A percentile compares a stretch with the other conserved stretches of the same genome.
phyloP scores from a whole-genome alignment of 2,797 vertebrate genomes.

The Neostethus bicornis region DNA sequence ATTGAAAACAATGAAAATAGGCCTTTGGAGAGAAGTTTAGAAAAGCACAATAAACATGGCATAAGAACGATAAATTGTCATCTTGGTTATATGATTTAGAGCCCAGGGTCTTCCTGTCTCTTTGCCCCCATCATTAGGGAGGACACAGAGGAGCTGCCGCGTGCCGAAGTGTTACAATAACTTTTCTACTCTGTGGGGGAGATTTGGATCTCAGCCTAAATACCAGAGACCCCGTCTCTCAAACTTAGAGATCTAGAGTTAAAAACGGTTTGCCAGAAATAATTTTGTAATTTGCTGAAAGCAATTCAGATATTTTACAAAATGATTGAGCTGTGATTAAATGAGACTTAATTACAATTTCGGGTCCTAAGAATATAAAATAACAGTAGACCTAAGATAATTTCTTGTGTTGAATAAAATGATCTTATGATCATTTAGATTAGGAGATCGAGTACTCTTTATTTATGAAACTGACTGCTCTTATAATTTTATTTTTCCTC shows the following conservation, averaged over 20 bases:
- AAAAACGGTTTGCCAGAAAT: neutral
- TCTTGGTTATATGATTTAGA: slow-evolving; percentile 74
- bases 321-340: neutral
- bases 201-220: slow-evolving; percentile 44
- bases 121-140: slow-evolving; percentile 41
- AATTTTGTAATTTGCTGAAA: neutral
- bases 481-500: neutral
- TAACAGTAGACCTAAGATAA: neutral
- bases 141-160: slow-evolving; percentile 46
- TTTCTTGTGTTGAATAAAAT: too few relatives aligned
- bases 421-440: too few relatives aligned
- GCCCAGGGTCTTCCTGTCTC: slow-evolving; percentile 62
- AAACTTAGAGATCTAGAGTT: too few relatives aligned
- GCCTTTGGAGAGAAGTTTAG: slow-evolving; percentile 51
- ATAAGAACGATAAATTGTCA: slow-evolving; percentile 68
- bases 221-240: too few relatives aligned
- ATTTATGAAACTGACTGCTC: too few relatives aligned
- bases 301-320: neutral
- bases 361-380: neutral
- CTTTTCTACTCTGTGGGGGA: slow-evolving; percentile 53
- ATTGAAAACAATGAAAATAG: slow-evolving; percentile 55
- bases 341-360: neutral
- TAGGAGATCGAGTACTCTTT: too few relatives aligned
- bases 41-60: slow-evolving; percentile 75
- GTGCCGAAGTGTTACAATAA: slow-evolving; percentile 65